A percentile compares a stretch with the other conserved stretches of the same genome.
phyloP scores from a whole-genome alignment of 2,797 vertebrate species.

The Micromesistius poutassou region DNA sequence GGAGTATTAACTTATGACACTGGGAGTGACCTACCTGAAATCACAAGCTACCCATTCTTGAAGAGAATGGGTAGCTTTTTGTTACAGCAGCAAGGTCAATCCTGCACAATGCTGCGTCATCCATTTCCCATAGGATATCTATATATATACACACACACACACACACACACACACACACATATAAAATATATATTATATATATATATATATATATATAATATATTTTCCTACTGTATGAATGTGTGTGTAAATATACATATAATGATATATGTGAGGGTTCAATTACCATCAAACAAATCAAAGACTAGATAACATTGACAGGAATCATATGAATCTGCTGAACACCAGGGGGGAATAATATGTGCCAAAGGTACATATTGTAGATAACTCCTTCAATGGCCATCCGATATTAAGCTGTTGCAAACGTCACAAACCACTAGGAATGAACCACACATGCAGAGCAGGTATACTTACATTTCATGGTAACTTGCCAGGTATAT shows the following conservation, averaged over 20 bases:
- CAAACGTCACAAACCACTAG: slow-evolving; percentile 15
- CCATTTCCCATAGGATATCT: background rate
- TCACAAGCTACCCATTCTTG: slow-evolving; percentile 49
- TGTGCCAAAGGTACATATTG: slow-evolving; percentile 2
- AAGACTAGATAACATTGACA: background rate
- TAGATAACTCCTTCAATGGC: slow-evolving; percentile 1
- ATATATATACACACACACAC: background rate
- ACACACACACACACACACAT: background rate
- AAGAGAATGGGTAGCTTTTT: slow-evolving; percentile 25
- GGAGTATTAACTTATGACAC: slow-evolving; percentile 43
- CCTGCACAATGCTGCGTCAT: background rate
- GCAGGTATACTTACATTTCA: slow-evolving; percentile 39
- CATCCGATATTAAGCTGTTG: slow-evolving; percentile 14
- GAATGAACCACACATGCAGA: background rate
- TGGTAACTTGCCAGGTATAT: slow-evolving; percentile 33
- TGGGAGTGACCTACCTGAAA: slow-evolving; percentile 45
- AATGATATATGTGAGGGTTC: background rate
- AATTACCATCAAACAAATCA: background rate
- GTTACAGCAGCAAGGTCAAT: background rate
- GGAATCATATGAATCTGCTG: background rate
- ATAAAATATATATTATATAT: background rate
- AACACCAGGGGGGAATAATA: background rate
- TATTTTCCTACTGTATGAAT: background rate
- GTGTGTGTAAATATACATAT: background rate
- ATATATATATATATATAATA: background rate